Evolutionary conservation across 2,113 vertebrate species (phyloP).

Genomic region (Anguilla japonica): DNA sequence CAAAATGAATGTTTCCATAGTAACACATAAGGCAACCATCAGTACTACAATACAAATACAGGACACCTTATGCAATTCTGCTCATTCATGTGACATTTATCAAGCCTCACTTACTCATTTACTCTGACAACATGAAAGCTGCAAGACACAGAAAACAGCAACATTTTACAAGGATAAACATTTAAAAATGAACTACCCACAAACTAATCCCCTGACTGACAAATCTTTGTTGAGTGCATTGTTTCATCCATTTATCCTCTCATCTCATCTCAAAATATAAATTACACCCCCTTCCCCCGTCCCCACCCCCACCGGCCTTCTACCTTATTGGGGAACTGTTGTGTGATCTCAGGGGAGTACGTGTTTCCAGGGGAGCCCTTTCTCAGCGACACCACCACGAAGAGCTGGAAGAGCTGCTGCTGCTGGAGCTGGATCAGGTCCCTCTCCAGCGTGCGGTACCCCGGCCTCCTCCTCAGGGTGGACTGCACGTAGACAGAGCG

Average conservation of each 20-base stretch:
- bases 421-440: constrained; percentile 92
- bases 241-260: not conserved
- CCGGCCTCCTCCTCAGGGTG: constrained; percentile 78
- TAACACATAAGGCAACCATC: not conserved
- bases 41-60: not conserved
- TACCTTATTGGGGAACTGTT: constrained; percentile 95
- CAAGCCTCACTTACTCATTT: too few species aligned
- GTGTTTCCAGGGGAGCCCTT: constrained; percentile 73
- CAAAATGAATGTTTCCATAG: not conserved
- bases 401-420: constrained; percentile 91
- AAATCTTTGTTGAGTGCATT: not conserved
- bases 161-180: not conserved
- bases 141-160: not conserved
- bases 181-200: not conserved
- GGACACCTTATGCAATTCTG: not conserved
- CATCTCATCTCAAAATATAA: not conserved
- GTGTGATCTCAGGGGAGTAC: constrained; percentile 86
- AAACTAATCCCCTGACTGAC: not conserved
- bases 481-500: constrained; percentile 77
- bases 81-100: not conserved
- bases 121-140: not conserved
- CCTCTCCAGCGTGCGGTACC: constrained; percentile 90
- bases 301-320: constrained; percentile 6
- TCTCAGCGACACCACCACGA: constrained; percentile 93
- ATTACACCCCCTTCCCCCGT: not conserved